Base-by-base conservation (phyloP, 2,113 vertebrate species). In the Hydrolagus affinis region DNA sequence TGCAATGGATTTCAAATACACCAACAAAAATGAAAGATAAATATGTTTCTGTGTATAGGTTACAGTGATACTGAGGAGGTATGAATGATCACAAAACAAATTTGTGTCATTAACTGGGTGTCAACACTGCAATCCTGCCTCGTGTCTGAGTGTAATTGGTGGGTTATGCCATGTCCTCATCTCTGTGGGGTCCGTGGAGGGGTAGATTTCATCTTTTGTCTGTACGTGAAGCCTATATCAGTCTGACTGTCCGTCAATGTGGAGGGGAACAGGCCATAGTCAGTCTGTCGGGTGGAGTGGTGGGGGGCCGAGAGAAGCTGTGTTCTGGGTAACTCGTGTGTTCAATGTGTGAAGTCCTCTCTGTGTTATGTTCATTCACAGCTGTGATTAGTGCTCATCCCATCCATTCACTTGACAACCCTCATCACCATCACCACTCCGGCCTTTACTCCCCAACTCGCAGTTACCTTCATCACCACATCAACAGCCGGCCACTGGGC, bases 311-410 rank as follows among this genome's bases (percentile, higher is more conserved):
- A 8, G 6, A 44, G 44, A 44, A 44, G 44, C 44, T 66, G 17
- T 64, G 44, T 25, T 83, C 78, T 25, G 23, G 59, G 11, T 80
- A 57, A 17, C 23, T 66, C 28, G 60, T 83, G 28, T 8, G 60
- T 66, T 83, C 78, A 28, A 3, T 83, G 60, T 83, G 32, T 83
- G 78, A 83, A 83, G 78, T 83, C 91, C 93, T 88, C 89, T 94
- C 91, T 95, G 93, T 94, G 92, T 95, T 94, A 59, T 96, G 87
- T 96, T 93, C 95, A 95, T 96, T 88, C 94, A 91, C 98, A 99
- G 98, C 98, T 89, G 96, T 99, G 95, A 95, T 99, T 97, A 99
- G 98, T 94, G 98, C 98, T 94, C 98, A 99, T 94, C 97, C 98
- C 96, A 99, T 99, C 96, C 98, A 99, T 98, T 97, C 98, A 90